These are phyloP conservation scores for Amphilophus citrinellus DNA, from an alignment of 2,113 vertebrate genomes.

Conservation along the genomic window DNA sequence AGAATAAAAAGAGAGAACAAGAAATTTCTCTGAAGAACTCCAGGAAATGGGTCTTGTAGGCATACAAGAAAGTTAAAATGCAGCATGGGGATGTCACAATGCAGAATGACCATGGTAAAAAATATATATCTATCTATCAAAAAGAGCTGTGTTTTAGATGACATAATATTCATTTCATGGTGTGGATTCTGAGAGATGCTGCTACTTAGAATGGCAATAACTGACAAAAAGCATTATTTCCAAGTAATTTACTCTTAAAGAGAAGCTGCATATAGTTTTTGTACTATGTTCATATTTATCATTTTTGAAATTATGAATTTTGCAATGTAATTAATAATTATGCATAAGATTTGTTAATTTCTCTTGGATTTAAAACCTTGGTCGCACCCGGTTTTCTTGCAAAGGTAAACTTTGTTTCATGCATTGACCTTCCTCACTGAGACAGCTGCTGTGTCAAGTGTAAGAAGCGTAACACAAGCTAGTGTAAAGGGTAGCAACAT, in stretches of 20 bases:
- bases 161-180: too few relatives aligned
- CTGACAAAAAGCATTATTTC: too few relatives aligned
- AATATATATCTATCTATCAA: too few relatives aligned
- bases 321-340: neutral
- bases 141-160: too few relatives aligned
- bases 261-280: neutral
- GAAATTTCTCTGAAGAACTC: neutral
- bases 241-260: too few relatives aligned
- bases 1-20: fast-evolving
- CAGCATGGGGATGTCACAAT: too few relatives aligned
- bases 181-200: too few relatives aligned
- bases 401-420: neutral
- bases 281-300: neutral
- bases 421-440: neutral
- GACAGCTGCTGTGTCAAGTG: neutral
- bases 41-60: neutral
- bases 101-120: too few relatives aligned
- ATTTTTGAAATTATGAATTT: neutral
- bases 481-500: neutral
- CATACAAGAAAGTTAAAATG: too few relatives aligned
- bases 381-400: neutral
- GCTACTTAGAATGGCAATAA: too few relatives aligned
- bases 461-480: neutral
- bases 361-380: neutral
- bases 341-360: neutral